Evolutionary conservation across 1,140 invertebrate genomes (phyloP), one percentile per base, ranked within the genome.

Genomic region (Solenopsis invicta): DNA sequence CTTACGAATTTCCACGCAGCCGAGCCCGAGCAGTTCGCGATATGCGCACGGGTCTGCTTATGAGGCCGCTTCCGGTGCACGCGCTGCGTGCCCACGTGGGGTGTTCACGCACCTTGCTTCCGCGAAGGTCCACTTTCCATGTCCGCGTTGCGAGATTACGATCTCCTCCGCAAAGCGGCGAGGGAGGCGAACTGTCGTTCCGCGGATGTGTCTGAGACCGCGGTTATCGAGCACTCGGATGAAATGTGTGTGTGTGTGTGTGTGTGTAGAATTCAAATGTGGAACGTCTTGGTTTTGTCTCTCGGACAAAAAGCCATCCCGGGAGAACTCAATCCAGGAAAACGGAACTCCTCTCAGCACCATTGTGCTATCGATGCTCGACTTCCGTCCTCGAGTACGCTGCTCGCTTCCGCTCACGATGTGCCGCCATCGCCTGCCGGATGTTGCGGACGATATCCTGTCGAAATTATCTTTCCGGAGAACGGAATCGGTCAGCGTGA

Each of bases 21-120:
- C 81, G 82, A 90, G 78, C 86, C 74, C 89, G 89, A 37, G 18
- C 34, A 10, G n/a, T 34, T 88, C 66, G 76, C 84, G 88, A 85
- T 54, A 86, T 81, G 77, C 82, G 50, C 21, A n/a, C 66, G 54
- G 41, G 56, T 86, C 71, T 66, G 56, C 85, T 84, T 48, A 59
- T 48, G 76, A 80, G 59, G 13, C 48, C 62, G 82, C 74, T 91
- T 91, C 90, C 90, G 90, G 88, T 88, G 48, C 24, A 34, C 24
- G 74, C 75, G 81, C 72, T 62, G 52, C 61, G 69, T 59, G 16
- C 62, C 4, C 21, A 18, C 48, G 71, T 88, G 81, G 82, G 90
- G 88, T 92, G 92, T 87, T 93, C 92, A 90, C 91, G 89, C 93
- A 92, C 93, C 93, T 92, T 94, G 89, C 82, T 94, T 93, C 91